phyloP scores from a whole-genome alignment of 1,140 invertebrate genomes.

The Vanessa atalanta region DNA sequence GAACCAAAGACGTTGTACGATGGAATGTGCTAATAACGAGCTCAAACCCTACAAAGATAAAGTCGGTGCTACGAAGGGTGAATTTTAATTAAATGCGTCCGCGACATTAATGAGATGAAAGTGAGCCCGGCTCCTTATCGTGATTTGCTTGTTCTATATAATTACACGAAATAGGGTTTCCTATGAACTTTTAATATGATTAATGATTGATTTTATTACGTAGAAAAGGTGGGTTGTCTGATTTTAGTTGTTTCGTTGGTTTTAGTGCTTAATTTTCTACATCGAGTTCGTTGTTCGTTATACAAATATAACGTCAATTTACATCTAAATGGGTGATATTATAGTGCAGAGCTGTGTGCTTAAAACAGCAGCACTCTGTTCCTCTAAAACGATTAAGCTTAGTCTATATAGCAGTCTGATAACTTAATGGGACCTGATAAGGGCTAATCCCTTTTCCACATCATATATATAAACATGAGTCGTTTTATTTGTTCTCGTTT shows the following conservation, averaged over 20 bases:
- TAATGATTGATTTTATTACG: slow-evolving; percentile 22
- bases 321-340: no score
- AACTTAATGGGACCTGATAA: no score
- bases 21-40: slow-evolving; percentile 72
- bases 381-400: no score
- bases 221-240: not conserved
- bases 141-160: slow-evolving; percentile 71
- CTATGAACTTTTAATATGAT: slow-evolving; percentile 35
- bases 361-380: no score
- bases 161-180: slow-evolving; percentile 44
- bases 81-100: slow-evolving; percentile 75
- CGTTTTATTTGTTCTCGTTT: no score
- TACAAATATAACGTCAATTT: no score
- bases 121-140: slow-evolving; percentile 58
- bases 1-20: slow-evolving; percentile 39
- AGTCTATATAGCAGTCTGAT: no score
- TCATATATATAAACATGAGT: no score
- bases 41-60: slow-evolving; percentile 60
- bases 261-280: not conserved
- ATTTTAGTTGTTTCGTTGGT: not conserved
- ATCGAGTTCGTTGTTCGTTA: not conserved
- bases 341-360: no score
- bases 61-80: slow-evolving; percentile 57
- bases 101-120: slow-evolving; percentile 73
- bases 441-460: no score